Evolutionary conservation across 1,140 invertebrate genomes (phyloP).

Genomic region (Neodiprion virginianus): DNA sequence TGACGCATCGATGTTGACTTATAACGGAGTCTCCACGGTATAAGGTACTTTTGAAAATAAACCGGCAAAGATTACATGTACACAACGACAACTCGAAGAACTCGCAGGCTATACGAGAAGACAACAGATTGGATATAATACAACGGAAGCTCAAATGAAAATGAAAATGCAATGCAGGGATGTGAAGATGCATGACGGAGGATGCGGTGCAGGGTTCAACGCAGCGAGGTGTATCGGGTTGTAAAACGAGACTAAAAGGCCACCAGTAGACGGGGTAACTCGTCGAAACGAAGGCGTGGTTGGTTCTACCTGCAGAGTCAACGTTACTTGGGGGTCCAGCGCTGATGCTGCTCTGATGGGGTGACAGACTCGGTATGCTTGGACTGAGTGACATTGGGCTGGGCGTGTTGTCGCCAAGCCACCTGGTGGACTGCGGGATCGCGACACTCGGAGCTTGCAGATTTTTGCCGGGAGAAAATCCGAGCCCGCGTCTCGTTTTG

Average conservation of each 20-base stretch:
- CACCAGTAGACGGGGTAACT: neutral
- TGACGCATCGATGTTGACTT: neutral
- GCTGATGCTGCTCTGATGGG: slow-evolving; percentile 50
- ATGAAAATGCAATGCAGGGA: slow-evolving; percentile 5
- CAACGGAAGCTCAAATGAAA: neutral
- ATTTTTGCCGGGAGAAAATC: slow-evolving; percentile 33
- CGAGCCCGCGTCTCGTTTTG: slow-evolving; percentile 20
- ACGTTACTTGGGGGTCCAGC: slow-evolving; percentile 56
- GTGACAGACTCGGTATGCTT: slow-evolving; percentile 66
- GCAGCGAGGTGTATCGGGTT: too few relatives aligned
- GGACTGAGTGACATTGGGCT: slow-evolving; percentile 68
- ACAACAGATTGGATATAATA: neutral
- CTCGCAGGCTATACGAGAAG: neutral
- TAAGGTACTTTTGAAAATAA: neutral
- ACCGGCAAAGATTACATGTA: neutral
- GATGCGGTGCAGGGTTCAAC: too few relatives aligned
- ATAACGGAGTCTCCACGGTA: neutral
- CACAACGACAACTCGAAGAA: neutral
- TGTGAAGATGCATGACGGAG: too few relatives aligned
- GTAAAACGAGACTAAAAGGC: too few relatives aligned
- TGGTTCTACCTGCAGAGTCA: slow-evolving; percentile 55
- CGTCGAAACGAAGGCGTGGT: neutral
- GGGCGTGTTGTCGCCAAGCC: slow-evolving; percentile 63
- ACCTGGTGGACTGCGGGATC: slow-evolving; percentile 55
- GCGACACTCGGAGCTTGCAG: slow-evolving; percentile 53